Base-by-base conservation (phyloP, 2,888 invertebrate genomes). In the Ennomos quercinarius region DNA sequence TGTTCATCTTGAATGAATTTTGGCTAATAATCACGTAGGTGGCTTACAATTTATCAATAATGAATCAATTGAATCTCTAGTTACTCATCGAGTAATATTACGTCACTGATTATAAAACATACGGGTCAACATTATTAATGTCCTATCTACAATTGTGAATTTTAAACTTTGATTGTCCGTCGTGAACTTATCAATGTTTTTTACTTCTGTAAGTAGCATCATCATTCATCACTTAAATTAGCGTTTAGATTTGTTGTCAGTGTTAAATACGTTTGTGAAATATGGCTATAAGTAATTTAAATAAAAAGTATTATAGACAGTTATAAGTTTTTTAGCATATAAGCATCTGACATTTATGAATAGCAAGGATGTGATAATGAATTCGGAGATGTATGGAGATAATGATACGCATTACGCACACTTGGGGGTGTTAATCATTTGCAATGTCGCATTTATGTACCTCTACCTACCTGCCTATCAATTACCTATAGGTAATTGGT, bases 1-100 rank as follows among this genome's bases (percentile, higher is more conserved):
- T n/a, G 36, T 8, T 49, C 49, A 55, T 38, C 42, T 27, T 39
- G 35, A 51, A 60, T 51, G 47, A 55, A 55, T 55, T 53, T 54
- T 44, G 50, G 51, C 51, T 51, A 55, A 49, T 53, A 54, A 47
- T 36, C 36, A 12, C 55, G 60, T 60, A 39, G 60, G 60, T 39
- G 55, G 51, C 45, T 45, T 42, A 47, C 46, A 55, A 55, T 52
- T 56, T 61, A 61, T 39, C 60, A 47, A 55, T 55, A 39, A 49
- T 49, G 50, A 43, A 51, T 51, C 45, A 46, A 37, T 51, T 55
- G 46, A 46, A 54, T 37, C 41, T 41, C 36, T 41, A 60, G 46
- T 60, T 48, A 56, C 51, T 61, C 55, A 61, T 52, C 50, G 11
- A 52, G 40, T 48, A 42, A 36, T 34, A 43, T 55, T 60, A 60